Evolutionary conservation across 2,888 invertebrate genomes (phyloP).

Genomic region (Holacanthella duospinosa): DNA sequence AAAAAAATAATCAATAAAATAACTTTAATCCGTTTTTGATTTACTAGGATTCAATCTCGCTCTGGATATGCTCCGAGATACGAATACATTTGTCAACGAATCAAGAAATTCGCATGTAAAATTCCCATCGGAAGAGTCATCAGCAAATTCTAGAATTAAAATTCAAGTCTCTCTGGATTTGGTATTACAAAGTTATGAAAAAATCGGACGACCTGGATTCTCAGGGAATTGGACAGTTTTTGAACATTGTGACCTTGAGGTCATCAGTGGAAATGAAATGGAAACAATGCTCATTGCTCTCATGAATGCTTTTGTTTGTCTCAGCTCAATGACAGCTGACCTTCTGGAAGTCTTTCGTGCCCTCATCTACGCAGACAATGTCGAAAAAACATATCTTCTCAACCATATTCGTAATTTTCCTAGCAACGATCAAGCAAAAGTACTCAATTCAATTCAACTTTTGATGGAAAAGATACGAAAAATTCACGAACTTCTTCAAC

Average conservation of each 20-base stretch:
- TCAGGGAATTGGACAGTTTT: not conserved
- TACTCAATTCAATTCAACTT: not conserved
- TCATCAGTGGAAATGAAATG: not conserved
- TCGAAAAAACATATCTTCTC: not conserved
- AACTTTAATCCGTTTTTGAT: not conserved
- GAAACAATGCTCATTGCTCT: not conserved
- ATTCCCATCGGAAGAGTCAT: not conserved
- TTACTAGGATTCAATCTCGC: not conserved
- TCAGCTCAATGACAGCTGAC: not conserved
- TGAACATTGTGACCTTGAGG: not conserved
- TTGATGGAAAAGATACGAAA: not conserved
- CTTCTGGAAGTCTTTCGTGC: not conserved
- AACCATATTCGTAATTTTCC: not conserved
- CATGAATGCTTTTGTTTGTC: not conserved
- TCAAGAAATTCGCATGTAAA: too few species aligned
- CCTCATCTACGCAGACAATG: not conserved
- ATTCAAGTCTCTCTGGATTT: not conserved
- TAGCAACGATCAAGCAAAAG: not conserved
- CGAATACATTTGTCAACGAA: not conserved
- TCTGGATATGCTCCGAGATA: not conserved
- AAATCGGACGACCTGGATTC: not conserved
- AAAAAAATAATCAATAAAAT: not conserved
- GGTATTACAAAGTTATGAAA: not conserved
- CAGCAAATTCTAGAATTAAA: not conserved
- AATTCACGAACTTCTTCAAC: not conserved